phyloP scores from a whole-genome alignment of 2,797 vertebrate genomes.

The Sebastes flavidus region DNA sequence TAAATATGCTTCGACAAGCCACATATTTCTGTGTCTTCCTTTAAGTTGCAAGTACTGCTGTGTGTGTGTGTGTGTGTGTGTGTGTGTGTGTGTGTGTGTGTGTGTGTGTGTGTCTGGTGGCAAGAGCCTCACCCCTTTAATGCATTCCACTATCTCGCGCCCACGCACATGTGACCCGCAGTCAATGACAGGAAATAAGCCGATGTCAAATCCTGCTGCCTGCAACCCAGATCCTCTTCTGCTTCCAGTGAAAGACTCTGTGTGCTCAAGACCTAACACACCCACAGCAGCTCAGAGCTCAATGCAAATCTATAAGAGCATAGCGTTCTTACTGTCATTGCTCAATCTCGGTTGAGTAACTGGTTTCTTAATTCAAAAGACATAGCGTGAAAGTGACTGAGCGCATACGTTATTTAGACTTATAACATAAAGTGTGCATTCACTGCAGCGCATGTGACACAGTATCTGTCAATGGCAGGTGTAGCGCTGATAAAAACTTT shows the following conservation, averaged over 20 bases:
- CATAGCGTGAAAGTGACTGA: background rate
- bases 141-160: conserved; percentile 81
- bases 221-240: conserved; percentile 70
- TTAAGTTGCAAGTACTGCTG: background rate
- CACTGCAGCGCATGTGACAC: conserved; percentile 8
- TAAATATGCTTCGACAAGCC: background rate
- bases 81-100: conserved; percentile 4
- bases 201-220: conserved; percentile 78
- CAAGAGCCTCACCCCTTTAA: conserved; percentile 78
- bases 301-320: conserved; percentile 4
- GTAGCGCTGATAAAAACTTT: conserved; percentile 56
- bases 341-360: background rate
- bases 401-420: background rate
- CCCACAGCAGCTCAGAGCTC: conserved; percentile 8
- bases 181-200: conserved; percentile 81
- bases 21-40: background rate
- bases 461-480: conserved; percentile 63
- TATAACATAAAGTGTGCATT: background rate
- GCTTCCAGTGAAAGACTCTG: conserved; percentile 54
- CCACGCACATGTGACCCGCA: conserved; percentile 81
- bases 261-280: conserved; percentile 16
- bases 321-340: background rate
- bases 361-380: background rate
- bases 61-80: conserved; percentile 9
- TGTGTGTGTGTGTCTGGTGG: conserved; percentile 29